Evolutionary conservation across 2,797 vertebrate species (phyloP), one percentile per base, ranked within the genome.

Genomic region (Rallus crepitans): DNA sequence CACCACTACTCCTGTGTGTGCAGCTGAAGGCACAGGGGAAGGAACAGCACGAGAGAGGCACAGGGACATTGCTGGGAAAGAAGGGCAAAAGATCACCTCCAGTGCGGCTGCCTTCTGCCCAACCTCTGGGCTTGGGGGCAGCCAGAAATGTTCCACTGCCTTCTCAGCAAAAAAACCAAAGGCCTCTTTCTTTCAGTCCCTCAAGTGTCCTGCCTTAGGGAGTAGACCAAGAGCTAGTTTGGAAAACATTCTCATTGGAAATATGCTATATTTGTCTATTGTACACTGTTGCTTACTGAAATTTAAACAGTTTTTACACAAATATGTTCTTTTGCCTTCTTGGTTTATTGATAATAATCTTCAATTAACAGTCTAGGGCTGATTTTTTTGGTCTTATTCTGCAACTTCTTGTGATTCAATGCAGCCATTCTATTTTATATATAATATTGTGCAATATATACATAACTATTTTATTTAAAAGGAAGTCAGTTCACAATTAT

Each of bases 1-100:
- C 47, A 24, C 6, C 31, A 8, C 12, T 0, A 0, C 40, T 77
- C 11, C 30, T 20, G 16, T 20, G 37, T 1, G 0, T 20, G 35
- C 16, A 39, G 47, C 42, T 72, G 63, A 13, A 50, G 5, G 17
- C 12, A 24, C 47, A 66, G 56, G 19, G 24, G 28, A 37, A 76
- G 31, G 27, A 85, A 6, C 16, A 56, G 27, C 31, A 19, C 8
- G 33, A 11, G 0, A 4, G 24, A 47, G 37, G 47, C 48, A 53
- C 6, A 7, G 31, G 28, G 21, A 69, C 4, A 31, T 13, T 69
- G 19, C 37, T 77, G 40, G 4, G 9, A 63, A 9, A 11, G 24
- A 68, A 91, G 7, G 48, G 8, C 15, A 23, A 57, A 80, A 48
- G 11, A 4, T 14, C 19, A 27, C 11, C 35, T 60, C 18, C 48